A percentile compares a stretch with the other conserved stretches of the same genome.
phyloP scores from a whole-genome alignment of 2,797 vertebrate genomes.

The Serranus cabrilla region DNA sequence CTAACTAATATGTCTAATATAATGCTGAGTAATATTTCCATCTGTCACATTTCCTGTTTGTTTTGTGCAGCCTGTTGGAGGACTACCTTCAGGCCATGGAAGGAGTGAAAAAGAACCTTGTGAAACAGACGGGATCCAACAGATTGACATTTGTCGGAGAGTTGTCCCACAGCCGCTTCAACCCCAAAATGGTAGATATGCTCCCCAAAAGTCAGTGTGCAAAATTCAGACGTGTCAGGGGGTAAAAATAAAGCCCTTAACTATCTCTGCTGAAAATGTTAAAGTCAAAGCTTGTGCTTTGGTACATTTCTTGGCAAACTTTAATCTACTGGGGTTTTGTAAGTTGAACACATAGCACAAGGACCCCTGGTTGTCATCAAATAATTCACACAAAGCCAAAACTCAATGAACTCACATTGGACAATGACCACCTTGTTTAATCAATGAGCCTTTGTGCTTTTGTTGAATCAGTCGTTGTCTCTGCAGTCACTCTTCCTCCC shows the following conservation, averaged over 20 bases:
- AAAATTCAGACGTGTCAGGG: neutral
- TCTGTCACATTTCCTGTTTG: neutral
- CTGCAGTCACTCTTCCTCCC: neutral
- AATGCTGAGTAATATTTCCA: neutral
- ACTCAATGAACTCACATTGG: too few species aligned
- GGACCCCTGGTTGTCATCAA: neutral
- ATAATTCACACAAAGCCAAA: neutral
- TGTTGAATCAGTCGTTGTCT: neutral
- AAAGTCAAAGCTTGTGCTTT: neutral
- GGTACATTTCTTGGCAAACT: neutral
- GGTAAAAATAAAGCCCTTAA: neutral
- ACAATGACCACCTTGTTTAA: neutral
- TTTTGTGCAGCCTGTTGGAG: conserved; percentile 85
- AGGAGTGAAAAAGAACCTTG: conserved; percentile 92
- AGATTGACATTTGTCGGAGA: conserved; percentile 94
- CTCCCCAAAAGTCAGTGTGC: neutral
- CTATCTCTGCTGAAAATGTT: neutral
- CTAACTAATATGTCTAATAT: neutral
- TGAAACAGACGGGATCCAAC: conserved; percentile 87
- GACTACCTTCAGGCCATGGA: conserved; percentile 94
- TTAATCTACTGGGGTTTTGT: neutral
- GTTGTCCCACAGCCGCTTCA: conserved; percentile 93
- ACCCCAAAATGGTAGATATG: conserved; percentile 93
- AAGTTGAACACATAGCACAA: neutral
- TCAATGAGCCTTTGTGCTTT: conserved; percentile 26